Evolutionary conservation across 2,113 vertebrate species (phyloP).

Genomic region (Nibea albiflora): DNA sequence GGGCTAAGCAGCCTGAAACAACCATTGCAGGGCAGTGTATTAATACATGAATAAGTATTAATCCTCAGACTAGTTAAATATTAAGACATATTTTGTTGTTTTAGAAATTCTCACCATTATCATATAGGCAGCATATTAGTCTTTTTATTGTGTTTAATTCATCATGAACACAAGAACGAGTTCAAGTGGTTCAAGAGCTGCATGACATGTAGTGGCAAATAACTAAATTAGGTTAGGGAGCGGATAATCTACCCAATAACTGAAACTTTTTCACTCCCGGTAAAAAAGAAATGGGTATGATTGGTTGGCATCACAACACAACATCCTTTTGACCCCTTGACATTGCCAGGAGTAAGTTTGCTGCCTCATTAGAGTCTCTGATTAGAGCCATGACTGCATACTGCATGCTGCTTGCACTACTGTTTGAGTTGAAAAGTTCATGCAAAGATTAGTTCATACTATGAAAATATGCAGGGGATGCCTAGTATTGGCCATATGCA

Average conservation of each 20-base stretch:
- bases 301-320: slow-evolving; percentile 30
- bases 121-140: not conserved
- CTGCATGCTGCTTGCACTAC: not conserved
- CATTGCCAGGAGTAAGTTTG: not conserved
- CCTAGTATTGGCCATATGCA: too few species aligned
- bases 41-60: too few species aligned
- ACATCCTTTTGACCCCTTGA: not conserved
- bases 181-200: slow-evolving; percentile 6
- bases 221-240: not conserved
- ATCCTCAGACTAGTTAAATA: not conserved
- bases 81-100: not conserved
- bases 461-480: too few species aligned
- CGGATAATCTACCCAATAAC: not conserved
- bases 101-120: not conserved
- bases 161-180: not conserved
- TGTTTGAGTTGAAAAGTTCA: not conserved
- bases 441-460: not conserved
- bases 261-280: slow-evolving; percentile 2
- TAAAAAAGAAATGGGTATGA: not conserved
- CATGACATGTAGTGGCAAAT: slow-evolving; percentile 15
- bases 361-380: not conserved
- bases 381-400: not conserved
- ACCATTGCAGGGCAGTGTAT: not conserved
- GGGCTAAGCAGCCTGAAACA: slow-evolving; percentile 3
- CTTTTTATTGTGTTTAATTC: slow-evolving; percentile 1